Evolutionary conservation across 2,797 vertebrate genomes (phyloP).

Genomic region (Chaunax sp.): DNA sequence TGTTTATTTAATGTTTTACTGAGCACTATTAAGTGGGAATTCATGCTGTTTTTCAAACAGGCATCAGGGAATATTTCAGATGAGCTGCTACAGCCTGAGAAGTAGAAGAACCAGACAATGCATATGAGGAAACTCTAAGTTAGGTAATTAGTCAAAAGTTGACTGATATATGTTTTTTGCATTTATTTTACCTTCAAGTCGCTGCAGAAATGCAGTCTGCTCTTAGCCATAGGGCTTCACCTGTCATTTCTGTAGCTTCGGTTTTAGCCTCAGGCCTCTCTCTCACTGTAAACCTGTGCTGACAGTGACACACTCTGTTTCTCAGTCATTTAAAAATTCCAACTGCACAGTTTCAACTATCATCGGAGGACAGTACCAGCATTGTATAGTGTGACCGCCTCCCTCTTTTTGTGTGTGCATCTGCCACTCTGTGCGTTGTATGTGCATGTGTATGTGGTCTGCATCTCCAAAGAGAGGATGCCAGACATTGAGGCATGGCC

Average conservation of each 20-base stretch:
- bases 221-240: constrained; percentile 55
- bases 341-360: constrained; percentile 42
- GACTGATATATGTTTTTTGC: constrained; percentile 22
- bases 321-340: constrained; percentile 42
- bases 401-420: constrained; percentile 34
- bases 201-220: constrained; percentile 38
- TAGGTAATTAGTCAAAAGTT: constrained; percentile 10
- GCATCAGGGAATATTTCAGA: not conserved
- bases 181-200: constrained; percentile 33
- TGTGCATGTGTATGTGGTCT: constrained; percentile 44
- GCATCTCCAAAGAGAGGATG: constrained; percentile 53
- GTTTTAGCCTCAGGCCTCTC: constrained; percentile 35
- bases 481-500: constrained; percentile 65
- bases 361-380: constrained; percentile 22
- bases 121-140: constrained; percentile 15
- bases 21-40: not conserved
- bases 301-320: constrained; percentile 32
- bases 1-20: not conserved
- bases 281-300: constrained; percentile 40
- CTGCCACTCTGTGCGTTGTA: constrained; percentile 35
- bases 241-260: constrained; percentile 62
- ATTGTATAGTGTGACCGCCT: constrained; percentile 14
- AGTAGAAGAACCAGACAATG: constrained; percentile 2
- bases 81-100: constrained; percentile 3
- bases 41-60: constrained; percentile 3